phyloP scores from a whole-genome alignment of 2,797 vertebrate species.

The Helicolenus hilgendorfi region DNA sequence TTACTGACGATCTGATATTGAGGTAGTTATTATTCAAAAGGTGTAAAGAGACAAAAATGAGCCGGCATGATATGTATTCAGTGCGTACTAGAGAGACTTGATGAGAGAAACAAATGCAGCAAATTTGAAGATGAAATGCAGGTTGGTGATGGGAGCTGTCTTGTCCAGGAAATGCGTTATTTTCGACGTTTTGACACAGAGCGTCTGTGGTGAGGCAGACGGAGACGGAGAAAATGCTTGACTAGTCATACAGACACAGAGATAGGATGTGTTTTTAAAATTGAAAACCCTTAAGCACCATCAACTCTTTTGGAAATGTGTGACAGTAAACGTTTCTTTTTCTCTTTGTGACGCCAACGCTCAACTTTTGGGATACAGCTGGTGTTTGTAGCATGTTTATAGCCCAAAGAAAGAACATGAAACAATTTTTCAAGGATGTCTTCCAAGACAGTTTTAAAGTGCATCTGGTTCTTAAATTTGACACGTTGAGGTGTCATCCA shows the following conservation, averaged over 20 bases:
- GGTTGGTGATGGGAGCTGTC: constrained; percentile 28
- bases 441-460: not conserved
- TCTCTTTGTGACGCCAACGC: not conserved
- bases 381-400: constrained; percentile 6
- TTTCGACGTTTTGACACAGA: constrained; percentile 61
- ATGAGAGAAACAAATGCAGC: constrained; percentile 64
- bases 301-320: constrained; percentile 53
- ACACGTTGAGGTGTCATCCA: constrained; percentile 6
- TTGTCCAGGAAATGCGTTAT: constrained; percentile 58
- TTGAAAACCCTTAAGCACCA: constrained; percentile 44
- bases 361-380: constrained; percentile 25
- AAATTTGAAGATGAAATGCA: constrained; percentile 57
- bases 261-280: constrained; percentile 47
- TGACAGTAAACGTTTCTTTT: constrained; percentile 39
- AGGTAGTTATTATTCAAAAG: constrained; percentile 27
- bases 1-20: not conserved
- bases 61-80: constrained; percentile 37
- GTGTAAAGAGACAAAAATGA: constrained; percentile 33
- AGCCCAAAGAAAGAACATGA: constrained; percentile 22
- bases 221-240: constrained; percentile 35
- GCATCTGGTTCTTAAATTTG: not conserved
- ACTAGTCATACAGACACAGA: constrained; percentile 44
- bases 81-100: constrained; percentile 62
- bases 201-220: constrained; percentile 35
- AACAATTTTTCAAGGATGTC: constrained; percentile 4